Percentiles rank a stretch among this genome's conserved stretches.
phyloP scores from a whole-genome alignment of 2,888 invertebrate genomes.

The Heliconius ismenius region DNA sequence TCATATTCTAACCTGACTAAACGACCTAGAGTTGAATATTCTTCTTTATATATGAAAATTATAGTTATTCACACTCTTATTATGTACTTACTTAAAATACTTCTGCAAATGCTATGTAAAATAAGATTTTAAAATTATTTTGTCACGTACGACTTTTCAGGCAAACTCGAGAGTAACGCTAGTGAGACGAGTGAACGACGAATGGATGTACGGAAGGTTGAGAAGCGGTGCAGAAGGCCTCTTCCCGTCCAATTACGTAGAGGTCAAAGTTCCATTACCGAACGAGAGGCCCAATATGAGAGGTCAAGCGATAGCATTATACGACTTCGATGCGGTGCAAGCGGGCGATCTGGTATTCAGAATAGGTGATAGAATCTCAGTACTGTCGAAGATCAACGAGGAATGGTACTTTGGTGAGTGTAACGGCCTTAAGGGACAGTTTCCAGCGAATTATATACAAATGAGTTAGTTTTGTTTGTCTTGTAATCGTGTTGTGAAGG shows the following conservation, averaged over 20 bases:
- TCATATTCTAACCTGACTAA: background rate
- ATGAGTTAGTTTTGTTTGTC: constrained; percentile 61
- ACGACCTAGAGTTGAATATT: too few relatives aligned
- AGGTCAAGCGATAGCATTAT: constrained; percentile 84
- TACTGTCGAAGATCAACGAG: constrained; percentile 86
- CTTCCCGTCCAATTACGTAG: constrained; percentile 91
- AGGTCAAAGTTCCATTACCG: constrained; percentile 86
- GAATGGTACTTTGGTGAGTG: constrained; percentile 91
- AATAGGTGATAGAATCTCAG: constrained; percentile 78
- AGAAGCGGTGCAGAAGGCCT: constrained; percentile 87
- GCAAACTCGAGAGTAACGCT: constrained; percentile 87
- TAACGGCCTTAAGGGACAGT: constrained; percentile 86
- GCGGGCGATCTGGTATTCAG: constrained; percentile 67
- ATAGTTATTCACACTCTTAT: background rate
- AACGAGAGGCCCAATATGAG: constrained; percentile 55
- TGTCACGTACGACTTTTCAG: constrained; percentile 66
- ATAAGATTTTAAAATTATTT: background rate
- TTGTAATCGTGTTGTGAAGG: background rate
- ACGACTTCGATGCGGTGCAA: constrained; percentile 85
- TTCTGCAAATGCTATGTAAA: background rate
- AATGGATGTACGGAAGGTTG: constrained; percentile 90
- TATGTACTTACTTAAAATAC: background rate
- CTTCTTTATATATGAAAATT: too few relatives aligned
- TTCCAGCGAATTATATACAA: constrained; percentile 89
- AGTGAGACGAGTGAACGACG: constrained; percentile 86